Conservation (phyloP, 2,888 invertebrate genomes). For the Chelonus formosanus region DNA sequence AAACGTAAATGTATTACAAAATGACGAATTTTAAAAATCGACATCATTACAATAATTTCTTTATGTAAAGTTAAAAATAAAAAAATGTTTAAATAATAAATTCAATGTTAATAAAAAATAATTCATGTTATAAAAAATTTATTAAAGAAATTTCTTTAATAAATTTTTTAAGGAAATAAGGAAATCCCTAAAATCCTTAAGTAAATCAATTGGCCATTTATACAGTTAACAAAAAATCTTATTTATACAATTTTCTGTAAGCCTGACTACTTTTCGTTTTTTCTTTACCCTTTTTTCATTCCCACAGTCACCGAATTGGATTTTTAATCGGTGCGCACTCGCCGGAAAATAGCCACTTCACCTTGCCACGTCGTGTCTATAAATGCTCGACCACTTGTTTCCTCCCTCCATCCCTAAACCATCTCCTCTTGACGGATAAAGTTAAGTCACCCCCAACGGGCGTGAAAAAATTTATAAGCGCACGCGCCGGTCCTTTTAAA, state of each 20-base stretch:
- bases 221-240: background rate
- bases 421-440: constrained; percentile 29
- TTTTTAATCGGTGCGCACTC: constrained; percentile 65
- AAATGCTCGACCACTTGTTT: constrained; percentile 60
- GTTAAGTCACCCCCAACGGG: constrained; percentile 25
- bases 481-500: background rate
- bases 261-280: background rate
- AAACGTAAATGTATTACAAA: too few relatives aligned
- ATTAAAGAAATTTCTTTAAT: too few relatives aligned
- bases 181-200: too few relatives aligned
- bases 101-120: too few relatives aligned
- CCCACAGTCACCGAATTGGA: constrained; percentile 53
- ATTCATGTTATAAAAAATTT: too few relatives aligned
- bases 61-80: too few relatives aligned
- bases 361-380: constrained; percentile 56
- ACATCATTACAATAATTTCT: too few relatives aligned
- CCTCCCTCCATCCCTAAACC: constrained; percentile 33
- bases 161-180: too few relatives aligned
- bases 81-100: too few relatives aligned
- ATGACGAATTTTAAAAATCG: too few relatives aligned
- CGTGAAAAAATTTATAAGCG: constrained; percentile 4
- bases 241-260: background rate
- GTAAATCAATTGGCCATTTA: too few relatives aligned
- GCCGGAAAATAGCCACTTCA: constrained; percentile 65
- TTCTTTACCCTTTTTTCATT: constrained; percentile 24